Base-by-base conservation (phyloP, 1,140 invertebrate genomes). In the Drosophila subpulchrella region DNA sequence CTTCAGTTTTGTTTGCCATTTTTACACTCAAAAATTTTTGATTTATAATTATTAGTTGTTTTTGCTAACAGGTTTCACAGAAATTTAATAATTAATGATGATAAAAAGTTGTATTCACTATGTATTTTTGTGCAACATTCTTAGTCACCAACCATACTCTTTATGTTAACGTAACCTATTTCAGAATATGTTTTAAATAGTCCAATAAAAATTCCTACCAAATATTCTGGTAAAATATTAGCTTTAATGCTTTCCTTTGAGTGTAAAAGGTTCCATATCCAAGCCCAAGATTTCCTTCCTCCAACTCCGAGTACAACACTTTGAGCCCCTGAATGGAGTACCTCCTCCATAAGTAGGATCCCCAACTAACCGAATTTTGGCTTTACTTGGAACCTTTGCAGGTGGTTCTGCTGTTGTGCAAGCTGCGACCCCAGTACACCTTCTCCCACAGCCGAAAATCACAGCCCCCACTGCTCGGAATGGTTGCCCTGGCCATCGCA, bases 401-500 rank as follows among this genome's bases (percentile, higher is more conserved):
- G 98, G 98, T 99, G 62, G 97, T 99, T 51, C 94, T 98, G 86
- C 94, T 99, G 92, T 93, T 98, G 70, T 98, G 97, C 92, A 95
- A 97, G 75, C 94, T 98, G 59, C 95, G 98, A 91, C 97, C 97
- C 3, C 97, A 98, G 93, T 97, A 98, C 92, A 96, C 96, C 46
- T 98, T 98, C 94, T 97, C 96, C 34, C 96, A 98, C 93, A 96
- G 95, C 61, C 95, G 97, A 79, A 97, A 98, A 92, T 95, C 96
- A 4, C 94, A 96, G 12, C 96, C 97, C 6, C 95, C 96, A 10
- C 93, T 98, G 30, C 93, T 99, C 77, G 98, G 98, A 5, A 96
- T 99, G 96, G 97, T 99, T 34, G 98, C 96, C 0, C 89, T 99
- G 63, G 98, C 98, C 47, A 98, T 99, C 60, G 98, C 98, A 0